These are phyloP conservation scores for Toxonevra muliebris DNA, from an alignment of 2,888 invertebrate species.

Conservation along the genomic window DNA sequence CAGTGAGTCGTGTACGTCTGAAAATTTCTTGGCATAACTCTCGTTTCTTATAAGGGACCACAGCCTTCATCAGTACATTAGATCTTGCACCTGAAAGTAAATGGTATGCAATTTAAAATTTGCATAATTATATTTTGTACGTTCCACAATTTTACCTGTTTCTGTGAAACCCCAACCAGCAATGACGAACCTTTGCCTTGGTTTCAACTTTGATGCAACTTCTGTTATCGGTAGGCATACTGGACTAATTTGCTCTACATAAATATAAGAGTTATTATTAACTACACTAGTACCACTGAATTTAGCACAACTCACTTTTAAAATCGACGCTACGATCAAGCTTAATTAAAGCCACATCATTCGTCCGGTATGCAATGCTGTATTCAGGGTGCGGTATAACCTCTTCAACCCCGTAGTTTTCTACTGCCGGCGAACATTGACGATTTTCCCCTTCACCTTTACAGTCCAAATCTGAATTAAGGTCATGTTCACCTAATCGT, in stretches of 20 bases:
- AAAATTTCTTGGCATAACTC: slow-evolving; percentile 42
- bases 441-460: slow-evolving; percentile 35
- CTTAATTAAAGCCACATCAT: slow-evolving; percentile 72
- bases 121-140: background rate
- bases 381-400: slow-evolving; percentile 68
- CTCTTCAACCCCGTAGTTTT: slow-evolving; percentile 58
- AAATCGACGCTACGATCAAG: slow-evolving; percentile 51
- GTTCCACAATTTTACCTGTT: slow-evolving; percentile 23
- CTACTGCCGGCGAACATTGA: slow-evolving; percentile 61
- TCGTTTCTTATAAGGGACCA: slow-evolving; percentile 44
- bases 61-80: slow-evolving; percentile 51
- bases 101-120: background rate
- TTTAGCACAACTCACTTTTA: slow-evolving; percentile 37
- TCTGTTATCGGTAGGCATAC: slow-evolving; percentile 55
- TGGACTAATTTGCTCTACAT: slow-evolving; percentile 51
- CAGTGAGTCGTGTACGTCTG: slow-evolving; percentile 11
- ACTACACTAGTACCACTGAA: background rate
- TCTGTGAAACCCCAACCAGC: slow-evolving; percentile 60
- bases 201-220: slow-evolving; percentile 24
- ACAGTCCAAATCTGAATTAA: slow-evolving; percentile 56
- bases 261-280: background rate
- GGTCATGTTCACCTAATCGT: slow-evolving; percentile 64
- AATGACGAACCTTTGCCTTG: slow-evolving; percentile 44
- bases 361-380: slow-evolving; percentile 53
- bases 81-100: slow-evolving; percentile 38